These are phyloP conservation scores for Lota lota DNA, from an alignment of 2,113 vertebrate species.

Conservation along the genomic window DNA sequence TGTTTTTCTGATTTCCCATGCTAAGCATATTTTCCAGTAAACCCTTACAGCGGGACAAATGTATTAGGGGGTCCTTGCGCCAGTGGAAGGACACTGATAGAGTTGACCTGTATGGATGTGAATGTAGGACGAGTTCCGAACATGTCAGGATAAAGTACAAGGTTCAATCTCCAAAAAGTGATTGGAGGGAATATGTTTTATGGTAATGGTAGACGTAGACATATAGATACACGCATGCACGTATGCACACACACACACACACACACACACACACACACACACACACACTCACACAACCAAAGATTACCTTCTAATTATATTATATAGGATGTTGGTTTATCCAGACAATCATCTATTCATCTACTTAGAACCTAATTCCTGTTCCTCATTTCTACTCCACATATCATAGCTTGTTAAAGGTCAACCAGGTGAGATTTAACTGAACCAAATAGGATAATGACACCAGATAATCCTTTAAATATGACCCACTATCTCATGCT, in stretches of 20 bases:
- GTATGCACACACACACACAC: not conserved
- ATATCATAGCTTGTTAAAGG: slow-evolving; percentile 49
- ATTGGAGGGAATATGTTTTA: slow-evolving; percentile 9
- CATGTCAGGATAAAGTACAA: too few relatives aligned
- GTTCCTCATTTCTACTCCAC: slow-evolving; percentile 29
- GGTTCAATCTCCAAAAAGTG: too few relatives aligned
- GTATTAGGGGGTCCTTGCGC: too few relatives aligned
- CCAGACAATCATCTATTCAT: slow-evolving; percentile 33
- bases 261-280: not conserved
- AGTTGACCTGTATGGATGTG: too few relatives aligned
- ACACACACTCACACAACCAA: not conserved
- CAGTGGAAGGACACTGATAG: too few relatives aligned
- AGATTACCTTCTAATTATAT: slow-evolving; percentile 45
- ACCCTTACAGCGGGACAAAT: too few relatives aligned
- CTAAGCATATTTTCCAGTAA: too few relatives aligned
- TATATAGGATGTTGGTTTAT: slow-evolving; percentile 34
- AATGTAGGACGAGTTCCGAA: too few relatives aligned
- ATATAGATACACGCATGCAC: slow-evolving; percentile 32
- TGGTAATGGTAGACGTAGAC: slow-evolving; percentile 44
- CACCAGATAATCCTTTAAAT: slow-evolving; percentile 20
- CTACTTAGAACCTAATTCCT: slow-evolving; percentile 20
- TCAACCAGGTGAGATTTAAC: slow-evolving; percentile 31
- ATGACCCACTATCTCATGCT: slow-evolving; percentile 25
- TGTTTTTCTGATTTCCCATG: too few relatives aligned
- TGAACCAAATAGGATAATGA: slow-evolving; percentile 40